phyloP scores from a whole-genome alignment of 2,113 vertebrate genomes.

The Aix galericulata region DNA sequence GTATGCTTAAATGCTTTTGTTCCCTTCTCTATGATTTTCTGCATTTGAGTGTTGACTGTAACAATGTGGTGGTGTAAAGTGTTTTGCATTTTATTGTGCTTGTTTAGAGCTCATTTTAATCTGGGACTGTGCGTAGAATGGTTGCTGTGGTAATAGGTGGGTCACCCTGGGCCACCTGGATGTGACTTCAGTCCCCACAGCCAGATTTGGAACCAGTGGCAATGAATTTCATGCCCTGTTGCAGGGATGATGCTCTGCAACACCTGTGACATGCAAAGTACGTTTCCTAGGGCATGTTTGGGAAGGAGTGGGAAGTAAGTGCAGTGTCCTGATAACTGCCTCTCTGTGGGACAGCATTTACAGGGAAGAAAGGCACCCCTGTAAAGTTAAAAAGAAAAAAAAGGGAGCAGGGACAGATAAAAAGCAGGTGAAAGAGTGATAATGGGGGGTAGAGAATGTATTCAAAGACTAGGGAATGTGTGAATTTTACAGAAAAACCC shows the following conservation, averaged over 20 bases:
- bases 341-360: no score
- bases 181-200: neutral
- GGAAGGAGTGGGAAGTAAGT: neutral
- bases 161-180: neutral
- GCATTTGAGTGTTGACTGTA: rapidly evolving
- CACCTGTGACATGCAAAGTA: neutral
- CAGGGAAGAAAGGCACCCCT: neutral
- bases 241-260: neutral
- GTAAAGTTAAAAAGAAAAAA: neutral
- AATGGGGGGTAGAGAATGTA: neutral
- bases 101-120: no score
- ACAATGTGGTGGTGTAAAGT: rapidly evolving
- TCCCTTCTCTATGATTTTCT: neutral
- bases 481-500: neutral
- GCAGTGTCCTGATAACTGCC: no score
- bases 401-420: neutral
- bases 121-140: no score
- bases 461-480: neutral
- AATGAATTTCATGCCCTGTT: no score
- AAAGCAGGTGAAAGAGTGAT: neutral
- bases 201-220: no score
- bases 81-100: neutral
- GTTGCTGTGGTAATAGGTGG: neutral
- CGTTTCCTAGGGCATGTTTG: neutral
- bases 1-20: neutral